Base-by-base conservation (phyloP, 2,888 invertebrate species). In the Agonum fuliginosum region DNA sequence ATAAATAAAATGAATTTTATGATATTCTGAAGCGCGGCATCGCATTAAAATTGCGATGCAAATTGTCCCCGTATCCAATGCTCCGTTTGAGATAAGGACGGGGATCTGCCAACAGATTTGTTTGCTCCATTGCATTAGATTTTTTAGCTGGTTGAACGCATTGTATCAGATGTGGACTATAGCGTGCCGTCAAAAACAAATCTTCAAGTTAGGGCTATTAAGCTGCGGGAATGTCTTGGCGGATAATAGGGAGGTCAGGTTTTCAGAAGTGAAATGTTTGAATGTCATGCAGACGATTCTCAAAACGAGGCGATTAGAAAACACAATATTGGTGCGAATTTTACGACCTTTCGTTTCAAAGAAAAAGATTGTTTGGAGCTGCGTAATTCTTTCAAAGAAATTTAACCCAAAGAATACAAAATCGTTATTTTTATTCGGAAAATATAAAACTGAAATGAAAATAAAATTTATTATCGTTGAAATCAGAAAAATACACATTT, bases 1-100 rank as follows among this genome's bases (percentile, higher is more conserved):
- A 77, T 77, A 77, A 77, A 77, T 77, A 77, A 76, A 69, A 51
- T 69, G 77, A 70, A 77, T 77, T 77, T 77, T 69, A 77, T 77
- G 70, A 76, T 67, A 76, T 76, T 74, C 74, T 43, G 19, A 20
- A 65, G 37, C 75, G 75, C 67, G 65, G 75, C 34, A 46, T 48
- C 51, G 65, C 75, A 75, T 75, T 75, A 75, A 75, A 67, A 75
- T 67, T 75, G 75, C 67, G 46, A 75, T 67, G 75, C 75, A 75
- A 75, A 75, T 75, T 75, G 75, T 46, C 20, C 71, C 37, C 41
- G 58, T 43, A 37, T 73, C 58, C 30, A 73, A 73, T 73, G 73
- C 73, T 24, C 62, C 73, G 62, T 73, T 73, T 73, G 27, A 58
- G 72, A 72, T 72, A 54, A 72, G 51, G 48, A 12, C 72, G 30